phyloP scores from a whole-genome alignment of 2,888 invertebrate genomes.

The Drosophila sordidapex region DNA sequence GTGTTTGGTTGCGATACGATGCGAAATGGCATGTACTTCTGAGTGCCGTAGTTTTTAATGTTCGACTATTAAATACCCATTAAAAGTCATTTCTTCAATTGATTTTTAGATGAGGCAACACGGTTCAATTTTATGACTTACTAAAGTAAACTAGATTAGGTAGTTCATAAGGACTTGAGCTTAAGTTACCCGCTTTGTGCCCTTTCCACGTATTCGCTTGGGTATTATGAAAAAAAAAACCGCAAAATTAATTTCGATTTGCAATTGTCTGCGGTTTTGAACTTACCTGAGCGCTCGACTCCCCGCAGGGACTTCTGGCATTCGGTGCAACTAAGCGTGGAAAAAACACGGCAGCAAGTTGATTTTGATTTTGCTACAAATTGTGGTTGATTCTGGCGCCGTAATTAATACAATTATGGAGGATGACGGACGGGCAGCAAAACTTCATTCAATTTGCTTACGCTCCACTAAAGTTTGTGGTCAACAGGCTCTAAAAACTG shows the following conservation, averaged over 20 bases:
- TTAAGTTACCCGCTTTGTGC: background rate
- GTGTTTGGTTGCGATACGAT: background rate
- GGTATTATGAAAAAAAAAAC: constrained; percentile 21
- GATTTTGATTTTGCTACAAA: constrained; percentile 27
- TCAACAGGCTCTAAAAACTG: background rate
- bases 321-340: constrained; percentile 4
- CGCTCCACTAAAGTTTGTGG: constrained; percentile 3
- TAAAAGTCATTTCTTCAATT: background rate
- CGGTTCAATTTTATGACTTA: background rate
- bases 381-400: constrained; percentile 28
- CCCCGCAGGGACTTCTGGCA: constrained; percentile 9
- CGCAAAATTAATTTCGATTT: constrained; percentile 61
- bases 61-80: background rate
- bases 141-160: no score
- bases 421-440: constrained; percentile 3
- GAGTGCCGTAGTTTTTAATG: background rate
- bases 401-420: constrained; percentile 41
- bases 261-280: constrained; percentile 42
- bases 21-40: background rate
- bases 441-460: constrained; percentile 19
- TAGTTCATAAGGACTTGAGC: background rate
- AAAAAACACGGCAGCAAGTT: constrained; percentile 20
- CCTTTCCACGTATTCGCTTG: background rate
- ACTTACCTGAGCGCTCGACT: constrained; percentile 5
- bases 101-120: background rate